A percentile compares a stretch with the other conserved stretches of the same genome.
phyloP scores from a whole-genome alignment of 2,888 invertebrate genomes.

The Eupithecia centaureata region DNA sequence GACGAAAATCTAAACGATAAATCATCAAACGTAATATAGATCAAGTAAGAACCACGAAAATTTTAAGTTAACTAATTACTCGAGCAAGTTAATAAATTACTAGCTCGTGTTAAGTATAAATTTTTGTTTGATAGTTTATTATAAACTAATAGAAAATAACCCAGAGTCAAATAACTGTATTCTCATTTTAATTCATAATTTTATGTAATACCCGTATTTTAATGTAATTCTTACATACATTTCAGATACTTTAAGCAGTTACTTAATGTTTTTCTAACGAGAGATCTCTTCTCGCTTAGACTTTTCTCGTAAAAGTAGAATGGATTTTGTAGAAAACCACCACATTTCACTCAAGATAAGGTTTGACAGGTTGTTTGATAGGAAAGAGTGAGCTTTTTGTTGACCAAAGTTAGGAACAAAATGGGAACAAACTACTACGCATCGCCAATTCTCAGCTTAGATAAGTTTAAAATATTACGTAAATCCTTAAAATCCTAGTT shows the following conservation, averaged over 20 bases:
- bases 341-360: conserved; percentile 42
- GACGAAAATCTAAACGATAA: too few species aligned
- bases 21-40: too few species aligned
- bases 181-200: too few species aligned
- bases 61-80: too few species aligned
- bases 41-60: too few species aligned
- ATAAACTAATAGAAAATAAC: too few species aligned
- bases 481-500: background rate
- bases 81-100: too few species aligned
- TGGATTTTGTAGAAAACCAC: conserved; percentile 53
- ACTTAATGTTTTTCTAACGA: background rate
- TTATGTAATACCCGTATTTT: background rate
- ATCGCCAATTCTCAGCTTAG: background rate
- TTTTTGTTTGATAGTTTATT: too few species aligned
- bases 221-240: background rate
- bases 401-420: conserved; percentile 8
- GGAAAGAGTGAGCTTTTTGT: conserved; percentile 14
- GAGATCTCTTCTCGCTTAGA: conserved; percentile 44
- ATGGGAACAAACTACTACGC: conserved; percentile 8
- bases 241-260: background rate
- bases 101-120: too few species aligned
- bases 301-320: conserved; percentile 56
- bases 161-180: too few species aligned
- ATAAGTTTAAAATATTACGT: background rate
- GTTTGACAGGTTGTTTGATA: conserved; percentile 21